Conservation (phyloP, 2,797 vertebrate genomes). For the Vireo griseus region DNA sequence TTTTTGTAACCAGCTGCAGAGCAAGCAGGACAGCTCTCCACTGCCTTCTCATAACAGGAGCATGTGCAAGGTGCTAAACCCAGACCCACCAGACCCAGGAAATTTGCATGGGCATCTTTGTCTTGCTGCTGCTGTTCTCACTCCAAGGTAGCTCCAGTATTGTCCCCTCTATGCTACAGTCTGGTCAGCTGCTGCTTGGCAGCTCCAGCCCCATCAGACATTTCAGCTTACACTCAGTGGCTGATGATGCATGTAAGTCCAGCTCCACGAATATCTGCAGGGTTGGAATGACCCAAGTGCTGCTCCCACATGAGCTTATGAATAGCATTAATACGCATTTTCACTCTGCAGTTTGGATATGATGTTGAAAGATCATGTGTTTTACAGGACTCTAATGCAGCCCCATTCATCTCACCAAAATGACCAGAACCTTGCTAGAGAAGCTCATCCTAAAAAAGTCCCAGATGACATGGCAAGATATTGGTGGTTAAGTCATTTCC, state of each 20-base stretch:
- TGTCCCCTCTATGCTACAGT: not conserved
- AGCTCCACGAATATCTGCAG: fast-evolving
- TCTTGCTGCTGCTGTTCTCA: not conserved
- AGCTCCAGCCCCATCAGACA: not conserved
- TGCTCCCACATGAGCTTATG: not conserved
- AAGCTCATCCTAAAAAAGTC: not conserved
- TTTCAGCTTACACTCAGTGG: not conserved
- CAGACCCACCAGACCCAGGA: not conserved
- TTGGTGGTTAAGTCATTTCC: not conserved
- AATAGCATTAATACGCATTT: not conserved
- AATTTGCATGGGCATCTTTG: not conserved
- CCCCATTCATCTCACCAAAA: not conserved
- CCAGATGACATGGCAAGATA: not conserved
- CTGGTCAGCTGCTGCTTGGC: not conserved
- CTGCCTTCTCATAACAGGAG: not conserved
- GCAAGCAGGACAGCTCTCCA: not conserved
- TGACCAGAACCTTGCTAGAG: not conserved
- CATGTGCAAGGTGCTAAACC: not conserved
- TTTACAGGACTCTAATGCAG: not conserved
- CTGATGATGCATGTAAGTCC: not conserved
- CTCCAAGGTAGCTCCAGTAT: not conserved
- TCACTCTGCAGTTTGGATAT: not conserved
- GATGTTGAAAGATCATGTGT: fast-evolving
- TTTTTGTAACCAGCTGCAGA: not conserved
- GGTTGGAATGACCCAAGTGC: not conserved